phyloP scores from a whole-genome alignment of 2,113 vertebrate genomes.

The Eolophus roseicapilla region DNA sequence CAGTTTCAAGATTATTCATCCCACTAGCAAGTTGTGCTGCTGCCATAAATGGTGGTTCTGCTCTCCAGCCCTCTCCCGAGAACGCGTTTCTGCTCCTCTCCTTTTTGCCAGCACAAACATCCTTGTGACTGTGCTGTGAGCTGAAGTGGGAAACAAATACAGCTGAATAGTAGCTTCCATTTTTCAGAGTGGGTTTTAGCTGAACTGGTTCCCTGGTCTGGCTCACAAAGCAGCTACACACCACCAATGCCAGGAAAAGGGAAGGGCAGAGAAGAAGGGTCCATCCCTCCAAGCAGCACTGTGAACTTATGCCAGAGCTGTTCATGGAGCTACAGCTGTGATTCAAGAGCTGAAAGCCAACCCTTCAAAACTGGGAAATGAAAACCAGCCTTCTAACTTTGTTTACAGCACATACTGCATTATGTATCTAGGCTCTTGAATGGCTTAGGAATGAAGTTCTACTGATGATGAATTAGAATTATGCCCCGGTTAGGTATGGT shows the following conservation, averaged over 20 bases:
- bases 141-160: not conserved
- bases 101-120: not conserved
- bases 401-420: not conserved
- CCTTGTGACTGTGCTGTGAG: not conserved
- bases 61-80: not conserved
- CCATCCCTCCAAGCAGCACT: accelerated
- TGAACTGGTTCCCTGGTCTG: not conserved
- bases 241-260: not conserved
- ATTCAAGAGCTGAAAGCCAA: not conserved
- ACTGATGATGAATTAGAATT: not conserved
- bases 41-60: not conserved
- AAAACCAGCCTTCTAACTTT: not conserved
- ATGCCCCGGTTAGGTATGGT: not conserved
- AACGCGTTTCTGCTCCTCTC: accelerated
- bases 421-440: not conserved
- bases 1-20: not conserved
- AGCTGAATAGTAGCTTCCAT: not conserved
- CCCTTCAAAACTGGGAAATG: not conserved
- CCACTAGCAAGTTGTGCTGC: not conserved
- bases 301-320: not conserved
- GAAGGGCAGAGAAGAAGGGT: not conserved
- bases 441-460: not conserved
- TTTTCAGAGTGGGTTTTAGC: not conserved
- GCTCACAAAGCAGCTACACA: not conserved
- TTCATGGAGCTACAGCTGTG: not conserved